These are phyloP conservation scores for Psittacus erithacus DNA, from an alignment of 2,113 vertebrate species.

Conservation along the genomic window DNA sequence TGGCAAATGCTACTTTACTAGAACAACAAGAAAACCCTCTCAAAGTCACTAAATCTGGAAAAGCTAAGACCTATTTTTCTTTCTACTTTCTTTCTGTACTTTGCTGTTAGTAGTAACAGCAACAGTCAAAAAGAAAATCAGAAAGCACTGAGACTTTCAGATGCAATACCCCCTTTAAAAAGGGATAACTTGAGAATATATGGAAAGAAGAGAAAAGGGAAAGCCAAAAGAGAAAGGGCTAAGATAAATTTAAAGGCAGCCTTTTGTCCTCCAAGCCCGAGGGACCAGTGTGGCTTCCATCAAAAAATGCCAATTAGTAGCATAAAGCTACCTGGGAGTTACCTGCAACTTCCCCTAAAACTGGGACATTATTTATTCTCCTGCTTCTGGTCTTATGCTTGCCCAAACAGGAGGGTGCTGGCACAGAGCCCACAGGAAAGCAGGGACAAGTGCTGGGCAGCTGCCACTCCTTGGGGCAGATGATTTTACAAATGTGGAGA, in stretches of 20 bases:
- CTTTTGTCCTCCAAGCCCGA: neutral
- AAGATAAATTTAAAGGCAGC: neutral
- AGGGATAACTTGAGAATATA: neutral
- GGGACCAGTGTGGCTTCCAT: neutral
- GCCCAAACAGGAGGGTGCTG: neutral
- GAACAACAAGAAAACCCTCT: neutral
- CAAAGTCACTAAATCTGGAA: neutral
- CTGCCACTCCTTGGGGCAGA: neutral
- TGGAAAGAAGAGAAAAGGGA: neutral
- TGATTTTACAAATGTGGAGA: neutral
- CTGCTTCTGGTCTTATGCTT: neutral
- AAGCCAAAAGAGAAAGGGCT: neutral
- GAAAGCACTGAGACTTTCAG: neutral
- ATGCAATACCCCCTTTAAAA: neutral
- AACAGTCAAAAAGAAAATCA: neutral
- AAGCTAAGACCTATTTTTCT: neutral
- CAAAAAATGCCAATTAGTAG: neutral
- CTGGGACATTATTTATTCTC: neutral
- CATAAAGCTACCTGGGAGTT: neutral
- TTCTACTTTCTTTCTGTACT: neutral
- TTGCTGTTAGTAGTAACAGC: neutral
- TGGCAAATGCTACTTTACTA: neutral
- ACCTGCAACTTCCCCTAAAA: neutral
- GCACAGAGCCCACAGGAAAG: neutral
- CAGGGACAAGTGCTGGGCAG: neutral